Evolutionary conservation across 1,140 invertebrate species (phyloP), one percentile per base, ranked within the genome.

Genomic region (Xylocopa sonorina): DNA sequence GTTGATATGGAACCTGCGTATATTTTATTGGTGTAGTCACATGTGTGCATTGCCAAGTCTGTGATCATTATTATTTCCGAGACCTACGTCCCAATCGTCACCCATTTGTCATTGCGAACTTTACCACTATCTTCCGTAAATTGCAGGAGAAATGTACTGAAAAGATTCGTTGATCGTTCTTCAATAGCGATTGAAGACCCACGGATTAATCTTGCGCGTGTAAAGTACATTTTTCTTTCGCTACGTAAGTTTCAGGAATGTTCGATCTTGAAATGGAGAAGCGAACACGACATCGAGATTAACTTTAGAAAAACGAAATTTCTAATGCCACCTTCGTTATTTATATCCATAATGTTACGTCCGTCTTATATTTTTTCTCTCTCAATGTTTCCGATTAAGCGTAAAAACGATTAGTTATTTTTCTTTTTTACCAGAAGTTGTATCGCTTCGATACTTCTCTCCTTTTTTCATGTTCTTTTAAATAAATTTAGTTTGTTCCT

Each of bases 31-130:
- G 62, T 41, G 73, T 75, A 55, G 73, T 75, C 32, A 55, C 62
- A 55, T 67, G 60, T 75, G 62, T 67, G 73, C 73, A 73, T 73
- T 63, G 71, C 43, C 71, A 38, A 73, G 60, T 50, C 57, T 73
- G 71, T 73, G 38, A 73, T 48, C n/a, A n/a, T n/a, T 60, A 73
- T 27, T 73, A 14, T 71, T 73, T 48, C 21, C 27, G 38, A 58
- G 58, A 41, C 57, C 48, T n/a, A n/a, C 48, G 34, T 64, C n/a
- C 41, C 72, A 16, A 41, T 75, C 32, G 48, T 75, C 38, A 16
- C 46, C 38, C 72, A 16, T 27, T 75, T 43, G 48, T 75, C 38
- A 16, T 34, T 27, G 38, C 64, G 57, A 55, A 5, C n/a, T 68
- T 68, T 18, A 10, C 6, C n/a, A 55, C 29, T 76, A 57, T 16